phyloP scores from a whole-genome alignment of 2,888 invertebrate species.

The Stictocephala bisonia region DNA sequence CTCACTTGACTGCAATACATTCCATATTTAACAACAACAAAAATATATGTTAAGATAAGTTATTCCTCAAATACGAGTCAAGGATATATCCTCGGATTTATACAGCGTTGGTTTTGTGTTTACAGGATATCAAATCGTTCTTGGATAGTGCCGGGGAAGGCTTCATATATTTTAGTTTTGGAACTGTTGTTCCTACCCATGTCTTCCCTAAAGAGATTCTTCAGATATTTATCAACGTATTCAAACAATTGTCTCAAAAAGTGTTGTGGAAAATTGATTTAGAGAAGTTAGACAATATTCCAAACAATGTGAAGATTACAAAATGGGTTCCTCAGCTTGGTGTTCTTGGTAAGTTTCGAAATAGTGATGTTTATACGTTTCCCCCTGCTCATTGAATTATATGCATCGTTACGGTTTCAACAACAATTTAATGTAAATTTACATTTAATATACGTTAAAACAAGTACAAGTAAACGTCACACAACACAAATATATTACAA shows the following conservation, averaged over 20 bases:
- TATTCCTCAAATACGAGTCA: too few relatives aligned
- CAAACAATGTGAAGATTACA: not conserved
- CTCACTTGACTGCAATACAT: too few relatives aligned
- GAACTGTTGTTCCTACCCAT: not conserved
- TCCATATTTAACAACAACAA: too few relatives aligned
- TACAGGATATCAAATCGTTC: not conserved
- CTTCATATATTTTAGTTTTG: not conserved
- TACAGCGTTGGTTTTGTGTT: not conserved
- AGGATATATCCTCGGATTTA: too few relatives aligned
- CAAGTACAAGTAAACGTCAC: too few relatives aligned
- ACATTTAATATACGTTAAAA: too few relatives aligned
- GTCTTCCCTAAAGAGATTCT: constrained; percentile 1
- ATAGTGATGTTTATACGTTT: too few relatives aligned
- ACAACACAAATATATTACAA: too few relatives aligned
- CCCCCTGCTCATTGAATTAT: too few relatives aligned
- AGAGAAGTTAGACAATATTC: not conserved
- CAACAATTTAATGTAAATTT: too few relatives aligned
- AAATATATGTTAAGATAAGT: too few relatives aligned
- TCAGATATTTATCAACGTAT: constrained; percentile 1
- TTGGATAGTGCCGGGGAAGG: not conserved
- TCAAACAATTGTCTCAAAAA: constrained; percentile 1
- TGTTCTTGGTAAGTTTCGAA: constrained; percentile 3
- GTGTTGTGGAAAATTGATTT: constrained; percentile 9
- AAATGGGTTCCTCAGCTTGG: not conserved
- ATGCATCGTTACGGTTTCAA: too few relatives aligned